A percentile compares a stretch with the other conserved stretches of the same genome.
phyloP scores from a whole-genome alignment of 2,113 vertebrate species.

The Apus apus region DNA sequence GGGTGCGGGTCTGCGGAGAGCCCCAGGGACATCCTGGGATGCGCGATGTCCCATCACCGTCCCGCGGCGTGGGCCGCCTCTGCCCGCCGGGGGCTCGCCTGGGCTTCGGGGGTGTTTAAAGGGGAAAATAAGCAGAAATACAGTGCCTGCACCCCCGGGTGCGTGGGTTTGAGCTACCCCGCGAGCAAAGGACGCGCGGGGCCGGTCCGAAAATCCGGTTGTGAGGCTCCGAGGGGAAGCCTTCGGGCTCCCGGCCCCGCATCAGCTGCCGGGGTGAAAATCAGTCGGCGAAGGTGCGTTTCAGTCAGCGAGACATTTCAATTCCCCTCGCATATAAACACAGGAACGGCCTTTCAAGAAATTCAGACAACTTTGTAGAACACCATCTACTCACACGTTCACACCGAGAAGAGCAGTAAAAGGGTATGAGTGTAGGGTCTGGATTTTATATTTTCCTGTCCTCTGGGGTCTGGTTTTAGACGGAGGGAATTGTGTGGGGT shows the following conservation, averaged over 20 bases:
- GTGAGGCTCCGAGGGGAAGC: background rate
- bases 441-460: slow-evolving; percentile 57
- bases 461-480: slow-evolving; percentile 60
- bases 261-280: background rate
- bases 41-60: background rate
- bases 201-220: background rate
- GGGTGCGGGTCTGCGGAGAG: background rate
- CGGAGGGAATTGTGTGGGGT: background rate
- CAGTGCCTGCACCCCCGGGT: background rate
- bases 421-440: slow-evolving; percentile 44
- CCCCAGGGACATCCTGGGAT: too few species aligned
- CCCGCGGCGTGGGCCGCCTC: background rate
- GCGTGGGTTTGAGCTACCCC: background rate
- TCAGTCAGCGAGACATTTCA: background rate
- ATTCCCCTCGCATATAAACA: slow-evolving; percentile 45
- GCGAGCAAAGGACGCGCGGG: background rate
- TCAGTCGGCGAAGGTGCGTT: background rate
- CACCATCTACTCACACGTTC: slow-evolving; percentile 55
- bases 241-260: background rate
- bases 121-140: background rate
- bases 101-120: background rate
- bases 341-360: slow-evolving; percentile 51
- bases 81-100: background rate
- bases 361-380: slow-evolving; percentile 65
- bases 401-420: slow-evolving; percentile 63